A percentile compares a stretch with the other conserved stretches of the same genome.
These are phyloP conservation scores for Drosophila suboccidentalis DNA, from an alignment of 2,888 invertebrate species.

Conservation along the genomic window DNA sequence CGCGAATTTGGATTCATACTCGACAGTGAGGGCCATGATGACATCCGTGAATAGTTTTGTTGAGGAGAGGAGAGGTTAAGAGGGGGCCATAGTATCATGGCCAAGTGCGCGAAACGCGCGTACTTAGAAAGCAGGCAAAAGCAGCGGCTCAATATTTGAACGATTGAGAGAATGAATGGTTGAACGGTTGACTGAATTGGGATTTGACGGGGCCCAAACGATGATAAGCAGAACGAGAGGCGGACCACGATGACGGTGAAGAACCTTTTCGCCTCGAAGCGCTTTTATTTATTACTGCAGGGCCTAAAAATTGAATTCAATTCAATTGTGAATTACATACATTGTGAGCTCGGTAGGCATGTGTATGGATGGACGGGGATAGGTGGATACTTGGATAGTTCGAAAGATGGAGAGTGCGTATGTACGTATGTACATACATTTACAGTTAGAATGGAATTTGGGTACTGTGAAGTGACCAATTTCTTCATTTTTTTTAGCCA, in stretches of 20 bases:
- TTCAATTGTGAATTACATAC: constrained; percentile 42
- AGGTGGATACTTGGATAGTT: not conserved
- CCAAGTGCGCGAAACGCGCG: constrained; percentile 33
- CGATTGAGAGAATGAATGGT: constrained; percentile 44
- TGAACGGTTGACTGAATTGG: constrained; percentile 20
- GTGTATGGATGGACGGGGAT: constrained; percentile 2
- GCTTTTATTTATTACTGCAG: constrained; percentile 37
- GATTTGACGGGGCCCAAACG: constrained; percentile 26
- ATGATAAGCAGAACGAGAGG: constrained; percentile 70
- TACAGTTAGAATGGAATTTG: constrained; percentile 55
- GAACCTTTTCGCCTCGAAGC: constrained; percentile 66
- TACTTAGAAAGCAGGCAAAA: constrained; percentile 44
- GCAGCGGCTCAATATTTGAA: constrained; percentile 34
- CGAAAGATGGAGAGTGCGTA: not conserved
- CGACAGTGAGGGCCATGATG: constrained; percentile 30
- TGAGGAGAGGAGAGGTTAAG: not conserved
- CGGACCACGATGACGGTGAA: constrained; percentile 57
- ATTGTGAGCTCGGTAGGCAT: constrained; percentile 27
- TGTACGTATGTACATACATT: constrained; percentile 22
- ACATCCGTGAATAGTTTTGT: constrained; percentile 8
- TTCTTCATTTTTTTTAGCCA: not conserved
- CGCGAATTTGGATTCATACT: constrained; percentile 14
- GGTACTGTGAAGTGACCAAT: constrained; percentile 40
- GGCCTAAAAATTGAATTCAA: constrained; percentile 61
- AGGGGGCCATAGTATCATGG: constrained; percentile 1